Conservation (phyloP, 2,113 vertebrate genomes). For the Dissostichus mawsoni region DNA sequence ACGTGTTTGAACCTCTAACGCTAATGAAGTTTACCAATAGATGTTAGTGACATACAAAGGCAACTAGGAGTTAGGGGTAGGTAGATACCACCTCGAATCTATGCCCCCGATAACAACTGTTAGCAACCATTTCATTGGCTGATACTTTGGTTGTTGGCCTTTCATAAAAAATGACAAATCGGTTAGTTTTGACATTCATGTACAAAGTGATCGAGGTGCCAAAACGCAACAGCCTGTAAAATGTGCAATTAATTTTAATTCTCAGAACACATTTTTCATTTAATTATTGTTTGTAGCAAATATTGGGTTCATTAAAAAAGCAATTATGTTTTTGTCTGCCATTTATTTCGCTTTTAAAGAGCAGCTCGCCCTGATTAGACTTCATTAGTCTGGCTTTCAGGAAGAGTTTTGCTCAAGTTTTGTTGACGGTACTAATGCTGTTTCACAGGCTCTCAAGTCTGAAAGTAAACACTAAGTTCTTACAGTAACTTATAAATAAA, state of each 20-base stretch:
- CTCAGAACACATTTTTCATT: conserved; percentile 20
- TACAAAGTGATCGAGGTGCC: background rate
- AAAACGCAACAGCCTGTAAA: background rate
- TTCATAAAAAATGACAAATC: background rate
- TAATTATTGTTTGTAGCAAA: conserved; percentile 19
- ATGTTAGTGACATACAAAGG: too few relatives aligned
- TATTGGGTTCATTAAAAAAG: conserved; percentile 34
- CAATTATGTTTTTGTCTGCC: conserved; percentile 35
- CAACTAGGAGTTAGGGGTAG: too few relatives aligned
- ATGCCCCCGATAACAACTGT: too few relatives aligned
- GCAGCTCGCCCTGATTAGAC: conserved; percentile 28
- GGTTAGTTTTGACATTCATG: background rate
- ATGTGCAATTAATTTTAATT: conserved; percentile 16
- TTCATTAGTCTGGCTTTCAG: conserved; percentile 9
- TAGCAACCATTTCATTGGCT: too few relatives aligned
- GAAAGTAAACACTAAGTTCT: background rate
- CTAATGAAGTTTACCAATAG: too few relatives aligned
- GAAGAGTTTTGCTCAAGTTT: background rate
- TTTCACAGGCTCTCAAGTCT: background rate
- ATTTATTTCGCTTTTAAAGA: conserved; percentile 17
- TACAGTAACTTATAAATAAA: background rate
- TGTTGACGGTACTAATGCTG: too few relatives aligned
- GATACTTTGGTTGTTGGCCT: background rate
- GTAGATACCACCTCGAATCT: too few relatives aligned
- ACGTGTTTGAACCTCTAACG: too few relatives aligned